A percentile compares a stretch with the other conserved stretches of the same genome.
Evolutionary conservation across 2,888 invertebrate species (phyloP).

Genomic region (Eubasilissa splendida): DNA sequence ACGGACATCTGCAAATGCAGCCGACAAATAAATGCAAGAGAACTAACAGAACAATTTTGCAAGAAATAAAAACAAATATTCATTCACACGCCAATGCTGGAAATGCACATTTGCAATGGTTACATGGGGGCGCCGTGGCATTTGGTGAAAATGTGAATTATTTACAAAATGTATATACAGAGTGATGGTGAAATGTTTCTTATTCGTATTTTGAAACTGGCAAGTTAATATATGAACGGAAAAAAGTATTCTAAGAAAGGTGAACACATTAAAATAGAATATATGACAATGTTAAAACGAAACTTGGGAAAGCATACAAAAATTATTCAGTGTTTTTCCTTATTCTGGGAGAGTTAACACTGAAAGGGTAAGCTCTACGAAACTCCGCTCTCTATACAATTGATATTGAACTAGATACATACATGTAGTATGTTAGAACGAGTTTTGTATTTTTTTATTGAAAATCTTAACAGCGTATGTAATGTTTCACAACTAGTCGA

Average conservation of each 20-base stretch:
- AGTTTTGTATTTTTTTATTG: not conserved
- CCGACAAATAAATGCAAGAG: constrained; percentile 49
- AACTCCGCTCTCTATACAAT: too few species aligned
- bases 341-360: not conserved
- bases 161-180: not conserved
- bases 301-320: constrained; percentile 4
- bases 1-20: constrained; percentile 68
- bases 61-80: constrained; percentile 23
- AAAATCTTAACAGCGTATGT: not conserved
- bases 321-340: constrained; percentile 3
- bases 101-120: constrained; percentile 2
- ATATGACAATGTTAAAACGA: constrained; percentile 3
- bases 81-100: constrained; percentile 4
- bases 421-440: not conserved
- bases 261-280: constrained; percentile 10
- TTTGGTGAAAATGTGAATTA: constrained; percentile 22
- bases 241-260: not conserved
- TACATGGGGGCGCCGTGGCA: not conserved
- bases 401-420: too few species aligned
- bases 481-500: not conserved
- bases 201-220: too few species aligned
- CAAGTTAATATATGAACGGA: constrained; percentile 3
- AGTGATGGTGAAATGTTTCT: not conserved
- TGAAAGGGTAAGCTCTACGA: constrained; percentile 3
- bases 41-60: not conserved